phyloP scores from a whole-genome alignment of 2,113 vertebrate species.

The Datnioides undecimradiatus region DNA sequence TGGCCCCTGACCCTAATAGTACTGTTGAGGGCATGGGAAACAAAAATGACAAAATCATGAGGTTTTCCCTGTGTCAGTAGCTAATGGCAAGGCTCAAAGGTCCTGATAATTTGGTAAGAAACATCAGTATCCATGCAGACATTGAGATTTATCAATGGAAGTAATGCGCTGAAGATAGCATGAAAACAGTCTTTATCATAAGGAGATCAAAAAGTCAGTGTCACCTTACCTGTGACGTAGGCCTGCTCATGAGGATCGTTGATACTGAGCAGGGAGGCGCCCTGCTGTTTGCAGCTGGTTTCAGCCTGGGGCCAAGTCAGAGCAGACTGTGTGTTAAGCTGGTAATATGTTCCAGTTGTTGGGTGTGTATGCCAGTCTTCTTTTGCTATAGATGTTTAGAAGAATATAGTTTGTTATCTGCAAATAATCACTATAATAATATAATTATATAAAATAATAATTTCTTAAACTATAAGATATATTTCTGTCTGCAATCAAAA shows the following conservation, averaged over 20 bases:
- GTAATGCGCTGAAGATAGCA: not conserved
- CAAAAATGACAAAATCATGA: not conserved
- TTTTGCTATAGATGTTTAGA: constrained; percentile 53
- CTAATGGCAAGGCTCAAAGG: not conserved
- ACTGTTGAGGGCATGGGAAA: not conserved
- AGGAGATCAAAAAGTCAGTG: no score
- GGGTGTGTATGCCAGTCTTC: constrained; percentile 85
- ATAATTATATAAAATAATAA: no score
- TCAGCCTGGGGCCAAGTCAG: constrained; percentile 91
- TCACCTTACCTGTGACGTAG: constrained; percentile 86
- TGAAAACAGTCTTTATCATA: not conserved
- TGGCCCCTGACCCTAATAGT: not conserved
- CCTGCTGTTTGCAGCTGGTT: constrained; percentile 91
- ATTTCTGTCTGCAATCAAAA: no score
- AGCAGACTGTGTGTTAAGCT: constrained; percentile 86
- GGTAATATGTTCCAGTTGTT: constrained; percentile 85
- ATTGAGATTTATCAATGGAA: not conserved
- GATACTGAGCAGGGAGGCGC: constrained; percentile 86
- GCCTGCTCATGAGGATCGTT: constrained; percentile 89
- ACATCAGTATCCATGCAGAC: not conserved
- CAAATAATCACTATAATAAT: no score
- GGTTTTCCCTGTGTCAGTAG: not conserved
- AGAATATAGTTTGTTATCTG: not conserved
- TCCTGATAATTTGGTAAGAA: not conserved
- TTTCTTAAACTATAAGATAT: no score